Evolutionary conservation across 2,113 vertebrate genomes (phyloP), one percentile per base, ranked within the genome.

Genomic region (Protomyctophum bolini): DNA sequence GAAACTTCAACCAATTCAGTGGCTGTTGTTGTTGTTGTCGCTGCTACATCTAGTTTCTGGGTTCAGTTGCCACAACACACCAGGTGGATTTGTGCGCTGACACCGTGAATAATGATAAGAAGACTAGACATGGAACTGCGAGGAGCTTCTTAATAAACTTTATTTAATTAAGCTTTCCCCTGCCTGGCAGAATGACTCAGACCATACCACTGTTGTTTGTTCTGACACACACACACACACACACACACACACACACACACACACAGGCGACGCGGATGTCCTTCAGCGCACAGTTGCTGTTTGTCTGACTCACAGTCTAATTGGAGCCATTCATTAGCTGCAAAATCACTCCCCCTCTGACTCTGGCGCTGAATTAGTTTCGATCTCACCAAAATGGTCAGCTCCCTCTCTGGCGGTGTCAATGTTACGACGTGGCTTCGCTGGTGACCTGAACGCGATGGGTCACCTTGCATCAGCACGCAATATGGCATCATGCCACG

Each of bases 291-390:
- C 63, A 65, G 21, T 65, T 10, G 33, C 33, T 63, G 9, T 7
- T 8, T 66, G 64, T 55, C 29, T 54, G 50, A 56, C 28, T 66
- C 63, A 54, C 21, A 6, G 7, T 55, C 50, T 66, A 66, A 66
- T 66, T 66, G 64, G 64, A 66, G 21, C 50, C 64, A 66, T 65
- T 65, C 50, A 65, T 52, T 65, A 65, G 63, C 50, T 41, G 14
- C 28, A 50, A 6, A 12, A 41, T 66, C 12, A 55, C 8, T 66
- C 64, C 33, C 11, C 51, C 14, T 55, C 56, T 41, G 11, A n/a
- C 60, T 62, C 41, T 10, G 10, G 21, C 46, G 28, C 47, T 14
- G 9, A 66, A 66, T 66, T 66, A 51, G 64, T 55, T 66, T 66
- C 29, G 28, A 66, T 55, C 52, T 41, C 33, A 66, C 45, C 64